Conservation (phyloP, 1,140 invertebrate genomes). For the Epicauta chinensis region DNA sequence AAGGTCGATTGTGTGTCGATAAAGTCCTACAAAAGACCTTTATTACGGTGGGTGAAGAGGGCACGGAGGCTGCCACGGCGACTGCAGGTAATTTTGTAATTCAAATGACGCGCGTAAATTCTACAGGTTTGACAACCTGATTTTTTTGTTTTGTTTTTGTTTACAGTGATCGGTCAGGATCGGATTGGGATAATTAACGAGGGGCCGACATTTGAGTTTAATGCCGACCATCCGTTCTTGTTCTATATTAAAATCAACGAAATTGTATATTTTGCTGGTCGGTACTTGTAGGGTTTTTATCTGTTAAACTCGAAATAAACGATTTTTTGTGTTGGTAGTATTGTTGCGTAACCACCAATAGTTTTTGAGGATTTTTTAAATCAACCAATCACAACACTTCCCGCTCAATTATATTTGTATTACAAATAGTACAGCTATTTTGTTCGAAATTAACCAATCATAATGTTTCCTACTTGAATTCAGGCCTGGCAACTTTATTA, state of each 20-base stretch:
- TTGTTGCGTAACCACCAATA: no score
- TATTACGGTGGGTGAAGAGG: conserved; percentile 62
- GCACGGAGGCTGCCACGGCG: conserved; percentile 59
- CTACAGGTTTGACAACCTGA: background rate
- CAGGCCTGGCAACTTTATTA: no score
- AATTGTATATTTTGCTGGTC: conserved; percentile 8
- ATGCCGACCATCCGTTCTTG: conserved; percentile 22
- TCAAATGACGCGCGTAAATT: background rate
- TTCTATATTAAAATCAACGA: conserved; percentile 13
- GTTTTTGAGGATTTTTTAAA: no score
- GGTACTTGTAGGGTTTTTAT: conserved; percentile 1
- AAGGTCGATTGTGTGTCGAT: conserved; percentile 17
- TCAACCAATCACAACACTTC: no score
- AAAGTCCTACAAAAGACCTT: conserved; percentile 55
- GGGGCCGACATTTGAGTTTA: conserved; percentile 11
- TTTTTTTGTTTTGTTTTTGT: background rate
- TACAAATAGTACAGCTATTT: no score
- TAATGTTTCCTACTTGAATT: no score
- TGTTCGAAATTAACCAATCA: no score
- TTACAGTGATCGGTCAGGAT: conserved; percentile 22
- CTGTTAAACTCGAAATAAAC: no score
- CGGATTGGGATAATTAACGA: conserved; percentile 10
- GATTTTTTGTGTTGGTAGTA: no score
- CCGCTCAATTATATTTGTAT: no score
- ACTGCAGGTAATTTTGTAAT: conserved; percentile 46